Evolutionary conservation across 1,140 invertebrate species (phyloP).

Genomic region (Tribolium madens): DNA sequence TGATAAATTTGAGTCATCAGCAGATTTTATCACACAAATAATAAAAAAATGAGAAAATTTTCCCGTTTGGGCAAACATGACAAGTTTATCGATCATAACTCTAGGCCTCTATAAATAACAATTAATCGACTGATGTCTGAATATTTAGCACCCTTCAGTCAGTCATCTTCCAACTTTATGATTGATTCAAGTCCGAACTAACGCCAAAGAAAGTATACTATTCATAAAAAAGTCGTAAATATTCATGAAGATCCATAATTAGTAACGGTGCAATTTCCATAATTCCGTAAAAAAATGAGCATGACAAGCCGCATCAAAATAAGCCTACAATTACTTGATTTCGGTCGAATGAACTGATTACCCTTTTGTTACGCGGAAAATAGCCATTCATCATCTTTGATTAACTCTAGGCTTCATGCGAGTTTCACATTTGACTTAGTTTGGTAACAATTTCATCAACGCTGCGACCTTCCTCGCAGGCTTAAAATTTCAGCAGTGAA

Average conservation of each 20-base stretch:
- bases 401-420: constrained; percentile 3
- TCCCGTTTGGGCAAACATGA: neutral
- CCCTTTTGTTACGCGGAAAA: neutral
- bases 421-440: neutral
- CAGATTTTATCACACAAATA: neutral
- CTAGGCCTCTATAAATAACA: constrained; percentile 8
- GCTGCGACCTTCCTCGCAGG: neutral
- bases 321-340: neutral
- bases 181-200: neutral
- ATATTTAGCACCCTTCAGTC: constrained; percentile 1
- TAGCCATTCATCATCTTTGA: constrained; percentile 14
- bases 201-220: neutral
- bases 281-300: neutral
- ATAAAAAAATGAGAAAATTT: constrained; percentile 8
- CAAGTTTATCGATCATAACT: neutral
- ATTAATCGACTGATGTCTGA: neutral
- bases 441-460: too few species aligned
- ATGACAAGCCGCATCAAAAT: neutral
- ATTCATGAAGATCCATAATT: neutral
- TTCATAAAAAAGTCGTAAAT: neutral
- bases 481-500: neutral
- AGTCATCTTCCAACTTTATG: neutral
- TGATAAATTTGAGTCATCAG: neutral
- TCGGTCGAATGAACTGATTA: neutral
- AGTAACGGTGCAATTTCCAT: neutral